Evolutionary conservation across 2,113 vertebrate genomes (phyloP), one percentile per base, ranked within the genome.

Genomic region (Amphilophus citrinellus): DNA sequence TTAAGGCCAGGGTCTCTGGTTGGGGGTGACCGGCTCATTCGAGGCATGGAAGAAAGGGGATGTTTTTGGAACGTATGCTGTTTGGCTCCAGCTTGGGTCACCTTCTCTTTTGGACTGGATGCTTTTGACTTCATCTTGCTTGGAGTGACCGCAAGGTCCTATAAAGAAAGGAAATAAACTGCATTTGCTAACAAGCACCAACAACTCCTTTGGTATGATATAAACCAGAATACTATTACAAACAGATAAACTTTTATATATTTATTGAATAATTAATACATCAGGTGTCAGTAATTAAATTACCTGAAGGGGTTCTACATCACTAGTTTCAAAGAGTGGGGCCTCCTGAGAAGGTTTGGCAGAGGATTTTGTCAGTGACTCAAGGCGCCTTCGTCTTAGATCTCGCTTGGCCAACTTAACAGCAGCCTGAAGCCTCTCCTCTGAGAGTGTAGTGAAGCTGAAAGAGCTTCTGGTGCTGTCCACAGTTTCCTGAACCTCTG

Each of bases 381-480:
- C 82, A 2, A 95, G 91, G 0, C 82, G 96, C 37, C 94, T 95
- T 77, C 94, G 95, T 73, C 93, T 97, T 50, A 99, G 47, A 82
- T 99, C 98, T 91, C 97, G 95, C 91, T 95, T 97, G 77, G 98
- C 98, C 50, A 98, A 89, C 37, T 95, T 95, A 63, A 99, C 78
- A 0, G 98, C 98, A 37, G 94, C 88, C 84, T 94, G 96, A 53
- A 99, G 95, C 76, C 93, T 96, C 60, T 99, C 97, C 91, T 99
- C 97, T 4, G 98, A 99, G 18, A 99, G 77, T 4, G 95, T 88
- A 0, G 97, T 97, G 91, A 99, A 98, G 17, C 93, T 91, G 47
- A 96, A 24, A 17, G 96, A 96, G 82, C 94, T 95, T 73, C 76
- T 87, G 27, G 79, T n/a, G 58, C 88, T 95, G 44, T 87, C 61